Evolutionary conservation across 2,888 invertebrate species (phyloP).

Genomic region (Drosophila gaucha): DNA sequence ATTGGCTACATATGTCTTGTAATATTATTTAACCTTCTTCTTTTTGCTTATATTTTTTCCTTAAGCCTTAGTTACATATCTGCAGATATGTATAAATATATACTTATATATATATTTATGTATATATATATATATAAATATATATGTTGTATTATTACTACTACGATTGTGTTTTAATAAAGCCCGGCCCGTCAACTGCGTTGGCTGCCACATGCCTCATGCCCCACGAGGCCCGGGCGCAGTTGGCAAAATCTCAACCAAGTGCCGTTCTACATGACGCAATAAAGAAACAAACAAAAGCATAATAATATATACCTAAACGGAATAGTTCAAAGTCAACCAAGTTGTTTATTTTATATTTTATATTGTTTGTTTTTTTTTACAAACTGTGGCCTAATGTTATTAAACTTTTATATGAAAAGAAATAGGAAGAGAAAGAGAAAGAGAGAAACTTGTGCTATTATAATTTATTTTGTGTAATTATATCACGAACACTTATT

Average conservation of each 20-base stretch:
- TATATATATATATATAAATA: constrained; percentile 9
- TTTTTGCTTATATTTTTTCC: constrained; percentile 8
- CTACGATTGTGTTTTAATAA: constrained; percentile 19
- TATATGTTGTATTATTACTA: constrained; percentile 43
- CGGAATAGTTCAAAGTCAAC: constrained; percentile 32
- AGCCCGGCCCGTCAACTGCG: no score
- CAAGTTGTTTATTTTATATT: constrained; percentile 17
- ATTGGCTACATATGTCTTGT: no score
- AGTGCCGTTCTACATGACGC: constrained; percentile 38
- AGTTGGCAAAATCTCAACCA: constrained; percentile 29
- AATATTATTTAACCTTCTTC: constrained; percentile 14
- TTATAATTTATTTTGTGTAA: constrained; percentile 58
- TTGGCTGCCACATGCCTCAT: constrained; percentile 6
- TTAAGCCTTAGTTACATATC: no score
- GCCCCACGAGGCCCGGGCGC: constrained; percentile 3
- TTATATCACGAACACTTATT: constrained; percentile 29
- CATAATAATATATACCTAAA: constrained; percentile 1
- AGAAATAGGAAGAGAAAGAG: constrained; percentile 15
- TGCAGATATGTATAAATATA: constrained; percentile 6
- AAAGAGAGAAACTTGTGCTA: constrained; percentile 46
- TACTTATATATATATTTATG: constrained; percentile 4
- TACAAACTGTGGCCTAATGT: constrained; percentile 50
- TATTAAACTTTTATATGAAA: constrained; percentile 40
- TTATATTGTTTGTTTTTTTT: constrained; percentile 9
- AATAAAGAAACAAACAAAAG: constrained; percentile 11